Evolutionary conservation across 2,888 invertebrate genomes (phyloP), one percentile per base, ranked within the genome.

Genomic region (Hirtodrosophila cameraria): DNA sequence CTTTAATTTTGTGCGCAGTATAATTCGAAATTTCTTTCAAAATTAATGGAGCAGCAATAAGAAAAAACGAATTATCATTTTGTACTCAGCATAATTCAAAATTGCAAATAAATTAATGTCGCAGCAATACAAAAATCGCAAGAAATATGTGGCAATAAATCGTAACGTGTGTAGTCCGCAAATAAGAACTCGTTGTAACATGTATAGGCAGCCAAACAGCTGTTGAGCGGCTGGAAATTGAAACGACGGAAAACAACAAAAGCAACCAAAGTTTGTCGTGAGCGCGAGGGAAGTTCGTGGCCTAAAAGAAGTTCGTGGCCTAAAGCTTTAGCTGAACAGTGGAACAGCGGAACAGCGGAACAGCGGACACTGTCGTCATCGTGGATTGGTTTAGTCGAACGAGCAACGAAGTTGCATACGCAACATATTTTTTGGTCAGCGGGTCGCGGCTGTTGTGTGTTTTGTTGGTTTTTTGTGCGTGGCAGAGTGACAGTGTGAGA

Each of bases 351-450:
- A n/a, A n/a, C n/a, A 35, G 39, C 42, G 48, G 15, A 42, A 33
- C 30, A 30, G 8, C 28, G 13, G 11, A 11, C 18, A n/a, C 25
- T 35, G 30, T 43, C 61, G 60, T 25, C 35, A 62, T 27, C 18
- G 39, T 20, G 18, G n/a, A 15, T 38, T 12, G 48, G 13, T 13
- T 79, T 31, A 77, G 74, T 74, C 52, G 62, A 73, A 67, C 50
- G 52, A 49, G 45, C 39, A 77, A 61, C 74, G 69, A 64, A 68
- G 74, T 68, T 68, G 75, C 69, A 65, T 42, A 74, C 79, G 70
- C 79, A 75, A 75, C 79, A 60, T 11, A 60, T 42, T 45, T 15
- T 36, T 18, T 60, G 50, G 79, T 69, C 53, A 42, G 65, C 69
- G 79, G 79, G 79, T 78, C 75, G 69, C 45, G 75, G 33, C 33